These are phyloP conservation scores for Mythimna impura DNA, from an alignment of 2,888 invertebrate species.

Conservation along the genomic window DNA sequence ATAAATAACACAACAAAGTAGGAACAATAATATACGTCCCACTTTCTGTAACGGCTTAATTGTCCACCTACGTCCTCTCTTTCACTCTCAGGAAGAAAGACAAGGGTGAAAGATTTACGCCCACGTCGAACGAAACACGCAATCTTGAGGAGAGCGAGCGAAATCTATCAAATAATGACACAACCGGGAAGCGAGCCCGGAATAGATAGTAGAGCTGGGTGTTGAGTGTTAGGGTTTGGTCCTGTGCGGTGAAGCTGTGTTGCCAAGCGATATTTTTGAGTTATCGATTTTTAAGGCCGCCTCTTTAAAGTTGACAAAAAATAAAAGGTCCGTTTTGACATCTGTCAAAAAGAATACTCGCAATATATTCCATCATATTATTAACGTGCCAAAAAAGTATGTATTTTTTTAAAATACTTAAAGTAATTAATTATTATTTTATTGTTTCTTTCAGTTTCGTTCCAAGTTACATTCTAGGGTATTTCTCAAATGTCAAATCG, in stretches of 20 bases:
- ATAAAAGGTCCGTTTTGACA: too few relatives aligned
- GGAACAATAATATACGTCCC: conserved; percentile 65
- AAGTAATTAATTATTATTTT: too few relatives aligned
- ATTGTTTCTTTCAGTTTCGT: too few relatives aligned
- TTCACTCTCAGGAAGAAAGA: conserved; percentile 31
- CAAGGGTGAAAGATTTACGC: conserved; percentile 57
- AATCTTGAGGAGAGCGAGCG: conserved; percentile 61
- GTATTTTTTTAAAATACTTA: too few relatives aligned
- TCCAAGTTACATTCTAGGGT: too few relatives aligned
- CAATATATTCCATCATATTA: too few relatives aligned
- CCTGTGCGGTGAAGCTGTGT: conserved; percentile 1
- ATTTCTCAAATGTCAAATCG: too few relatives aligned
- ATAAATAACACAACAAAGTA: conserved; percentile 54
- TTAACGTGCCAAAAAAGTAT: too few relatives aligned
- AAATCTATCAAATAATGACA: conserved; percentile 68
- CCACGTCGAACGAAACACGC: conserved; percentile 65
- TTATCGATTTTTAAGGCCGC: neutral
- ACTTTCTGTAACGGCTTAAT: conserved; percentile 64
- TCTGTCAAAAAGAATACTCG: too few relatives aligned
- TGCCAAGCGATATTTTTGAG: neutral
- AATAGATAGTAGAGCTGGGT: conserved; percentile 50
- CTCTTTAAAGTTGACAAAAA: too few relatives aligned
- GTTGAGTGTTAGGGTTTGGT: conserved; percentile 23
- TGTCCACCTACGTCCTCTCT: conserved; percentile 50
- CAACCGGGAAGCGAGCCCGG: conserved; percentile 62